Base-by-base conservation (phyloP, 2,797 vertebrate species). In the Eulemur mongoz region DNA sequence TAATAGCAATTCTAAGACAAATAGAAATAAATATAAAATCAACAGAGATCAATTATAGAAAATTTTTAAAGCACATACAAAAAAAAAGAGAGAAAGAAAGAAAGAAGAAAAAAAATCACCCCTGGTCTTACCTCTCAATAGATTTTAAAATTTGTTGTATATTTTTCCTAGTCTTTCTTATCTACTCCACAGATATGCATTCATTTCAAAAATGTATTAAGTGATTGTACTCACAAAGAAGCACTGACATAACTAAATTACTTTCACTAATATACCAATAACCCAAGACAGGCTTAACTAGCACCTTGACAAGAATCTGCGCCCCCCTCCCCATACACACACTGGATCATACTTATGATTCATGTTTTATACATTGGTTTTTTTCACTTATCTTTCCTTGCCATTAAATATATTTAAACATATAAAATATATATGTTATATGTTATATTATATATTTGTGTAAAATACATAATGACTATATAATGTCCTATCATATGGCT, bases 101-200 rank as follows among this genome's bases (percentile, higher is more conserved):
- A n/a, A 67, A 80, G 7, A 84, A 86, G 45, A 35, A 40, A 11
- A 57, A 78, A 83, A 52, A 70, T 83, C 14, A 72, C 32, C 72
- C 38, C 86, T 82, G 59, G 89, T 86, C 43, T 89, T 63, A 94
- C 78, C 40, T 13, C 35, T 94, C 43, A 45, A 59, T 54, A 65
- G 8, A 52, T 38, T 88, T 65, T 70, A 88, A 82, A 45, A 83
- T 89, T 43, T 80, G 30, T 87, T 95, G 43, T 11, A 80, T 73
- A 54, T 48, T 72, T 80, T 95, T 48, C 43, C 63, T 61, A 15
- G n/a, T 84, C n/a, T 91, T 95, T 88, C 38, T 87, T 87, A 91
- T 89, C 32, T 95, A 50, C n/a, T 81, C 4, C 12, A 67, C 5
- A 87, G 63, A 76, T 35, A 76, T 61, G 13, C 7, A 79, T 69